These are phyloP conservation scores for Penelope pileata DNA, from an alignment of 2,113 vertebrate species.

Conservation along the genomic window DNA sequence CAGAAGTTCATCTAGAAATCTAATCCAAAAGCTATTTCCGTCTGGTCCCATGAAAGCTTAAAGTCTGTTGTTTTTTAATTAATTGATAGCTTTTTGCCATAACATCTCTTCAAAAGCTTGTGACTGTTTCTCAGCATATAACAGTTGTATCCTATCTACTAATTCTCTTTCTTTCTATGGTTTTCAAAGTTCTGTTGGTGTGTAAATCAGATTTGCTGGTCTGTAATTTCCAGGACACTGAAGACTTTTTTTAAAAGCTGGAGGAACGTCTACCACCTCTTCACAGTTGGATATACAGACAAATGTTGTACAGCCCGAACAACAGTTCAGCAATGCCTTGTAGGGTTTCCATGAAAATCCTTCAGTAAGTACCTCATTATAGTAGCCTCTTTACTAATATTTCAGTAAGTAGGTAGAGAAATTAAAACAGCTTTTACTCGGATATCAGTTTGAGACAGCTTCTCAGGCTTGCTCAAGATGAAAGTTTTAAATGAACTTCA, in stretches of 20 bases:
- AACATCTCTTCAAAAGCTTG: not conserved
- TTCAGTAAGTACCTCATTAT: not conserved
- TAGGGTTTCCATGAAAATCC: not conserved
- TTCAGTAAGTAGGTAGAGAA: not conserved
- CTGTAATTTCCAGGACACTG: not conserved
- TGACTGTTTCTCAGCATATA: not conserved
- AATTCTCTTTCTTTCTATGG: not conserved
- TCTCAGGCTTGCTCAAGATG: not conserved
- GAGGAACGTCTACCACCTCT: not conserved
- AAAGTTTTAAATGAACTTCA: not conserved
- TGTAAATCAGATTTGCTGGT: not conserved
- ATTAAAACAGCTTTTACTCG: not conserved
- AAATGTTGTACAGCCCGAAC: not conserved
- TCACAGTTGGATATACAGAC: not conserved
- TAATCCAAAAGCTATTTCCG: not conserved
- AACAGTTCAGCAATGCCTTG: not conserved
- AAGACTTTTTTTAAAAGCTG: not conserved
- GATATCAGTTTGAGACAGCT: not conserved
- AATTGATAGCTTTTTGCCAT: not conserved
- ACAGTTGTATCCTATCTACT: not conserved
- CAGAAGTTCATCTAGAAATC: not conserved
- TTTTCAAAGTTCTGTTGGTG: not conserved
- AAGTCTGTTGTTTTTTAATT: not conserved
- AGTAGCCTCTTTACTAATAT: not conserved
- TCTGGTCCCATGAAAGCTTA: not conserved